Conservation (phyloP, 2,888 invertebrate species). For the Epinotia bilunana region DNA sequence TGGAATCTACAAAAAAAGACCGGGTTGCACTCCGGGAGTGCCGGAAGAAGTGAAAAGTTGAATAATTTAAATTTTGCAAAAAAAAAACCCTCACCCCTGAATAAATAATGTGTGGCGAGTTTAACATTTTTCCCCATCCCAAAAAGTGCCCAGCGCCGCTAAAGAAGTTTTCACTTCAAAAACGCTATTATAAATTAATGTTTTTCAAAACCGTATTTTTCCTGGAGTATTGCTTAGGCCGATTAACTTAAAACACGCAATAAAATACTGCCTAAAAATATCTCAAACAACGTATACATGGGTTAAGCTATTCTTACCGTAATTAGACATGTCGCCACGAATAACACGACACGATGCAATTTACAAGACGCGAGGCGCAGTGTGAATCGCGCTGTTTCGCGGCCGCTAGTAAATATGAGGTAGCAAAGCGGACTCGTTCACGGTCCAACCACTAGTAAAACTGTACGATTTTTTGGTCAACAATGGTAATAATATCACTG, state of each 20-base stretch:
- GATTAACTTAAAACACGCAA: background rate
- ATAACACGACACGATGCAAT: conserved; percentile 4
- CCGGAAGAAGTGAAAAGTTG: no score
- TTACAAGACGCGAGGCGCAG: background rate
- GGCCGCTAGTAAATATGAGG: conserved; percentile 7
- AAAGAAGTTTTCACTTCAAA: no score
- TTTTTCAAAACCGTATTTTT: no score
- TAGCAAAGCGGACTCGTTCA: background rate
- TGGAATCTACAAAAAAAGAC: no score
- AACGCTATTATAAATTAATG: no score
- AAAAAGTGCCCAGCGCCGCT: no score
- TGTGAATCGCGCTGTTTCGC: conserved; percentile 8
- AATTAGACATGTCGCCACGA: conserved; percentile 28
- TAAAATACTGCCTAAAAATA: conserved; percentile 2
- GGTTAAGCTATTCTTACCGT: conserved; percentile 24
- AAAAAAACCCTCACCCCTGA: no score
- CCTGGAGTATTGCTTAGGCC: background rate
- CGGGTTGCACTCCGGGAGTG: no score
- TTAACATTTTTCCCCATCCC: no score
- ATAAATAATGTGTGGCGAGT: no score
- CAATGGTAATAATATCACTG: background rate
- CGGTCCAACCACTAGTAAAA: conserved; percentile 7
- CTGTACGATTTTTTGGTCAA: conserved; percentile 1
- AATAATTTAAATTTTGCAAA: no score
- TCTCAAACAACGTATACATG: background rate